phyloP scores from a whole-genome alignment of 1,140 invertebrate species.

The Hydropsyche tenuis region DNA sequence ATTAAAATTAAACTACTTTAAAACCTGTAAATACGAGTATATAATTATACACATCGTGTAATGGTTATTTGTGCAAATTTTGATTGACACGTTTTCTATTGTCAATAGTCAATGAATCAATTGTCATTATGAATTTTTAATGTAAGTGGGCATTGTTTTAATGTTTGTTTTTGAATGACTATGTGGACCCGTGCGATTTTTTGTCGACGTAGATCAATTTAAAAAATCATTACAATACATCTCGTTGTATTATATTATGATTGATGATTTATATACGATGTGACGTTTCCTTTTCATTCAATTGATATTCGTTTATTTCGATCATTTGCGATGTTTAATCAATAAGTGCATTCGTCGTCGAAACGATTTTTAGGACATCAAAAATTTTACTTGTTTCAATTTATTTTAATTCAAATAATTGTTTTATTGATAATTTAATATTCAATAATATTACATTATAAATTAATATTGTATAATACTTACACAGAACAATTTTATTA shows the following conservation, averaged over 20 bases:
- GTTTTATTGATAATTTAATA: too few relatives aligned
- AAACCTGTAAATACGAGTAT: too few relatives aligned
- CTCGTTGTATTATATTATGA: conserved; percentile 12
- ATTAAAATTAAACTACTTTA: too few relatives aligned
- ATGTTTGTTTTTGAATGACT: not conserved
- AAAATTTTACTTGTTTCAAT: not conserved
- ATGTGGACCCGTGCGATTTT: not conserved
- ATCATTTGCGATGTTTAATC: not conserved
- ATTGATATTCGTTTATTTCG: not conserved
- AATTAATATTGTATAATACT: too few relatives aligned
- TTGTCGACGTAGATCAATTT: not conserved
- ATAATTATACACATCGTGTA: too few relatives aligned
- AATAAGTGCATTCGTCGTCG: not conserved
- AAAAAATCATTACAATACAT: conserved; percentile 18
- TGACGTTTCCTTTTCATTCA: conserved; percentile 7
- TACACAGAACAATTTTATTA: too few relatives aligned
- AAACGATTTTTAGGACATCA: not conserved
- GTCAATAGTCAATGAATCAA: too few relatives aligned
- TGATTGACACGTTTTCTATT: too few relatives aligned
- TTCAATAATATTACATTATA: too few relatives aligned
- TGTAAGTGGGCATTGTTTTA: not conserved
- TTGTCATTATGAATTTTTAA: not conserved
- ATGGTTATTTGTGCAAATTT: too few relatives aligned
- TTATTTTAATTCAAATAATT: not conserved
- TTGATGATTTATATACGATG: conserved; percentile 17